Conservation (phyloP, 2,888 invertebrate genomes). For the Drosophila recens region DNA sequence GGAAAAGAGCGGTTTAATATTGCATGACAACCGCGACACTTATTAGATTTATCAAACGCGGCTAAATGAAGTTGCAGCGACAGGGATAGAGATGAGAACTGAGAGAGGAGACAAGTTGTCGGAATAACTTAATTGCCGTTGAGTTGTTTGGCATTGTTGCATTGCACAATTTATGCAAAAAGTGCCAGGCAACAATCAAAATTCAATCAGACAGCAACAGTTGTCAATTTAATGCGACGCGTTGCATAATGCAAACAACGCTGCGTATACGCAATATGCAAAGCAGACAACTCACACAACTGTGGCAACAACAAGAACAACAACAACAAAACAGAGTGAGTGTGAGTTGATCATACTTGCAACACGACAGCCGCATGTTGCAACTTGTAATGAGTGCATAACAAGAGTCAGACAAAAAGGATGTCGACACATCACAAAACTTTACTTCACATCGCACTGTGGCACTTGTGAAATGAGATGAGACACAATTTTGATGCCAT, state of each 20-base stretch:
- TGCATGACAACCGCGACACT: constrained; percentile 67
- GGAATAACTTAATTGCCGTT: constrained; percentile 53
- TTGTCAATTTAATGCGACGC: constrained; percentile 63
- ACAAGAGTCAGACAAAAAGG: background rate
- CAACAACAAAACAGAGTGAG: background rate
- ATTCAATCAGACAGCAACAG: constrained; percentile 79
- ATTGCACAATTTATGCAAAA: constrained; percentile 60
- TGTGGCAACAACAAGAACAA: background rate
- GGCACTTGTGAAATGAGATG: background rate
- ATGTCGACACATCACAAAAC: constrained; percentile 6
- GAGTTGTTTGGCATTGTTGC: constrained; percentile 50
- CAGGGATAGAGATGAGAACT: background rate
- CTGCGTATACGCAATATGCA: constrained; percentile 63
- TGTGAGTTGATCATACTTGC: constrained; percentile 35
- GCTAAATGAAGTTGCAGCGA: constrained; percentile 49
- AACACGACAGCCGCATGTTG: constrained; percentile 46
- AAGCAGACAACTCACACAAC: constrained; percentile 14
- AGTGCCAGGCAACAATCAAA: constrained; percentile 63
- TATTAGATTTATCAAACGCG: constrained; percentile 78
- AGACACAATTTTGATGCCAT: background rate
- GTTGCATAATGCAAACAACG: constrained; percentile 25
- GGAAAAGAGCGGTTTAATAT: constrained; percentile 55
- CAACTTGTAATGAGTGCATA: constrained; percentile 41
- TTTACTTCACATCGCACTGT: constrained; percentile 3
- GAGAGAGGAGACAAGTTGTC: constrained; percentile 40